Base-by-base conservation (phyloP, 2,113 vertebrate genomes). In the Sinocyclocheilus maitianheensis region DNA sequence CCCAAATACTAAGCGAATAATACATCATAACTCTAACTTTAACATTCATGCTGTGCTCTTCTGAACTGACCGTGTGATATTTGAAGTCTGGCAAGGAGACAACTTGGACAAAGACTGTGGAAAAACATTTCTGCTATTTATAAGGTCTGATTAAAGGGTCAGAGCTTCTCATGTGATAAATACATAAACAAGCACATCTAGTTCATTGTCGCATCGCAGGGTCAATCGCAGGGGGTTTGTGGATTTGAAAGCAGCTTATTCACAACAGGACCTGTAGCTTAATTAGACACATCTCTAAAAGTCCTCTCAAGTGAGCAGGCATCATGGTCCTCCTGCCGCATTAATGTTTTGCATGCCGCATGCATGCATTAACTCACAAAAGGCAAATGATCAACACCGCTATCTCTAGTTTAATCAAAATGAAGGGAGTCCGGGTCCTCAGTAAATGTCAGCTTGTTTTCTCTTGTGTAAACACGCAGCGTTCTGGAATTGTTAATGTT, bases 51-150 rank as follows among this genome's bases (percentile, higher is more conserved):
- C 51, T 20, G 5, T 51, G 43, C 46, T 58, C 16, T 51, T 43
- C 51, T 65, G 60, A 79, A 71, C 18, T 67, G 51, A 51, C 62
- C 26, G 74, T 26, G 16, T 37, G 81, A 37, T 89, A 81, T 86
- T 84, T 84, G 51, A 74, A 69, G 60, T 77, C 53, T 67, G 69
- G 81, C 81, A 18, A 62, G 18, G 77, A 84, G 46, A 62, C 69
- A 86, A 69, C 81, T 84, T 86, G 85, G 87, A 83, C 75, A 26
- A 80, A 84, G 81, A 79, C 34, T 77, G 77, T 77, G 85, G 85
- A 88, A 88, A 88, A 82, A 76, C 40, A 69, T 84, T 77, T 84
- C 43, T 55, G 81, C 71, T 84, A 71, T 84, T 89, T 81, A 76
- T 84, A 79, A 74, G 55, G 26, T 6, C 34, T 51, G 20, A 58